A percentile compares a stretch with the other conserved stretches of the same genome.
Evolutionary conservation across 2,113 vertebrate genomes (phyloP).

Genomic region (Calcarius ornatus): DNA sequence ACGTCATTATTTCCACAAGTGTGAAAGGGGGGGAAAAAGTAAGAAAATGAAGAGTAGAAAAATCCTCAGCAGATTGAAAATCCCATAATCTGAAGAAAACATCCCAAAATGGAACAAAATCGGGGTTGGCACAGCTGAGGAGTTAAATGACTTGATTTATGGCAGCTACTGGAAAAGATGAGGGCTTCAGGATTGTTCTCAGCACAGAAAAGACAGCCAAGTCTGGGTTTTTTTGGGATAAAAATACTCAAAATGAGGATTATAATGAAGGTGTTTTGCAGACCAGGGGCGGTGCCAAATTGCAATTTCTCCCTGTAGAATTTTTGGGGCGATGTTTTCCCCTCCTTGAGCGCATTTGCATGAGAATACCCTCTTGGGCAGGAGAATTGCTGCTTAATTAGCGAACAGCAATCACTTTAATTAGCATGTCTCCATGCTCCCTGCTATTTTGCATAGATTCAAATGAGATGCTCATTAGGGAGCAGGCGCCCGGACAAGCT

Average conservation of each 20-base stretch:
- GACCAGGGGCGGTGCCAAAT: neutral
- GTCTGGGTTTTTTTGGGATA: rapidly evolving
- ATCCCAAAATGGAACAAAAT: neutral
- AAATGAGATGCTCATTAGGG: constrained; percentile 80
- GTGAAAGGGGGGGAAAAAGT: neutral
- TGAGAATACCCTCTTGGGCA: constrained; percentile 69
- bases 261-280: neutral
- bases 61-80: rapidly evolving
- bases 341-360: constrained; percentile 63
- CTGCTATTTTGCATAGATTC: constrained; percentile 78
- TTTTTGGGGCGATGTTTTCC: neutral
- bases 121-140: neutral
- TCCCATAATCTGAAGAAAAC: neutral
- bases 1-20: constrained; percentile 2
- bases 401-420: constrained; percentile 79
- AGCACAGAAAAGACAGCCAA: neutral
- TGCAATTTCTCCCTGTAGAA: neutral
- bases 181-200: neutral
- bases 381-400: constrained; percentile 82
- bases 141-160: neutral
- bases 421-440: constrained; percentile 78
- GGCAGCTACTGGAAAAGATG: neutral
- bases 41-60: neutral
- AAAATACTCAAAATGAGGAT: neutral
- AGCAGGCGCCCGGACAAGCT: constrained; percentile 71